phyloP scores from a whole-genome alignment of 2,113 vertebrate genomes.

The Stigmatopora nigra region DNA sequence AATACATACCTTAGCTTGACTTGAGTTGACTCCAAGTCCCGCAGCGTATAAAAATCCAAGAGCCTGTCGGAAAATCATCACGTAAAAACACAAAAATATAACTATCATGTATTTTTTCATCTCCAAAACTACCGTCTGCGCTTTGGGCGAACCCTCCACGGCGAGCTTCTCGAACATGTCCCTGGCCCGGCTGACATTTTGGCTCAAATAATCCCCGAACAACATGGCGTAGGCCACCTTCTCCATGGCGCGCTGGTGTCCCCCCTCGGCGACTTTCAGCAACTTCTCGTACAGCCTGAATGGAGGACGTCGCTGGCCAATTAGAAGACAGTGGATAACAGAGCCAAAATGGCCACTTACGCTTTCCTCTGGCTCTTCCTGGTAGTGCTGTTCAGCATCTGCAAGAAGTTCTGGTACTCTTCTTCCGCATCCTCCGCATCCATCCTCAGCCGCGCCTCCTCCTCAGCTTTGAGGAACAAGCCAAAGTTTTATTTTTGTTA shows the following conservation, averaged over 20 bases:
- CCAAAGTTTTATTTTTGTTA: too few species aligned
- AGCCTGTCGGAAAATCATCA: conserved; percentile 68
- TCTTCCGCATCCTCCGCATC: conserved; percentile 84
- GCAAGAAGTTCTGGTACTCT: conserved; percentile 82
- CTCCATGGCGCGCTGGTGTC: conserved; percentile 89
- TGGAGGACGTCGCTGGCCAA: conserved; percentile 53
- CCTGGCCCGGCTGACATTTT: conserved; percentile 81
- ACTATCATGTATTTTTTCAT: neutral
- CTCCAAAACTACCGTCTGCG: conserved; percentile 76
- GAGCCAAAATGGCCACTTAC: conserved; percentile 65
- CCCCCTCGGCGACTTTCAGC: conserved; percentile 81
- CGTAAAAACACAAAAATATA: neutral
- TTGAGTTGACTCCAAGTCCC: conserved; percentile 93
- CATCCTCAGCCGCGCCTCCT: conserved; percentile 80
- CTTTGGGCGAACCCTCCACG: conserved; percentile 88
- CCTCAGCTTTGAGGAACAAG: conserved; percentile 72
- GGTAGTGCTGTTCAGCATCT: conserved; percentile 82
- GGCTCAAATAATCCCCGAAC: conserved; percentile 88
- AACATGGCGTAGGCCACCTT: conserved; percentile 90
- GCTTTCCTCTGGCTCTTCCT: conserved; percentile 86
- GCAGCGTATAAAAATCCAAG: conserved; percentile 95
- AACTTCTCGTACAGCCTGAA: conserved; percentile 85
- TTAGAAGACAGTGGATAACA: neutral
- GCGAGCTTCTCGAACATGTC: conserved; percentile 89
- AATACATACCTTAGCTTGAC: conserved; percentile 89